These are phyloP conservation scores for Meleagris gallopavo DNA, from an alignment of 2,113 vertebrate genomes.

Conservation along the genomic window DNA sequence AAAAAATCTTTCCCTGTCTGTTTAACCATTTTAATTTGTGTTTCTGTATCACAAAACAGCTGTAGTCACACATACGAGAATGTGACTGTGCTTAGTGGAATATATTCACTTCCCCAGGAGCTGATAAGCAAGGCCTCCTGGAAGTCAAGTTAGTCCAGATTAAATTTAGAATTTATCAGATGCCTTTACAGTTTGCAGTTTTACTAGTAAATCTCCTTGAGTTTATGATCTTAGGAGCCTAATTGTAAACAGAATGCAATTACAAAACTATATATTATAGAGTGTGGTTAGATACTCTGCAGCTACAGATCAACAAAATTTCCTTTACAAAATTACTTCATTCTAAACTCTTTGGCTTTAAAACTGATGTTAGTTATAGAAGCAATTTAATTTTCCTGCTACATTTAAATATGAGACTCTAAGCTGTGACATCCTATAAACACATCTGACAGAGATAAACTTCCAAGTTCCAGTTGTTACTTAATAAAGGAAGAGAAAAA, in stretches of 20 bases:
- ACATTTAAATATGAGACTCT: background rate
- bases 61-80: background rate
- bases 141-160: background rate
- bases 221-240: background rate
- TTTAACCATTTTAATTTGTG: background rate
- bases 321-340: background rate
- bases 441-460: background rate
- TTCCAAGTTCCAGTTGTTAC: background rate
- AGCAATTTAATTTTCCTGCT: background rate
- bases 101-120: background rate
- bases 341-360: background rate
- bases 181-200: background rate
- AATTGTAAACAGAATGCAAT: background rate
- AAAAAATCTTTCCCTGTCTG: background rate
- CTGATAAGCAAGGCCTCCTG: background rate
- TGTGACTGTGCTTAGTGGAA: background rate
- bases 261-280: background rate
- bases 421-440: background rate
- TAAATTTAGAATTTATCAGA: slow-evolving; percentile 10
- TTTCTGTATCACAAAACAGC: background rate
- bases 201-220: slow-evolving; percentile 2
- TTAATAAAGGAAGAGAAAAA: background rate
- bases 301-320: background rate
- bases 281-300: background rate
- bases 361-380: background rate